phyloP scores from a whole-genome alignment of 2,113 vertebrate species.

The Centropristis striata region DNA sequence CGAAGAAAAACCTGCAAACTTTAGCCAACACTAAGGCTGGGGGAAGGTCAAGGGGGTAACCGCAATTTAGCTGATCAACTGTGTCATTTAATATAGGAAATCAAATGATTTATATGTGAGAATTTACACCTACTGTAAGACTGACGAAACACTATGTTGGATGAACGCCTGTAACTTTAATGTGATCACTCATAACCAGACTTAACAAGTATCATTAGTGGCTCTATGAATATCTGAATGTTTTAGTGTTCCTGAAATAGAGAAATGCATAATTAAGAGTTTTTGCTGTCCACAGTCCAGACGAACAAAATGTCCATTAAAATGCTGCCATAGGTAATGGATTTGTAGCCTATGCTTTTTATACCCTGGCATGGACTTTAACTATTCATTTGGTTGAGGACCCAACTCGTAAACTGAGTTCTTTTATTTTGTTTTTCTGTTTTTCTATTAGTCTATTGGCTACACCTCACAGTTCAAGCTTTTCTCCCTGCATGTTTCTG shows the following conservation, averaged over 20 bases:
- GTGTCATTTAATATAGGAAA: constrained; percentile 50
- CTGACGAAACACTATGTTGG: constrained; percentile 31
- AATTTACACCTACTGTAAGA: constrained; percentile 55
- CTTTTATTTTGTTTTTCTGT: constrained; percentile 68
- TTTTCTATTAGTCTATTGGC: constrained; percentile 55
- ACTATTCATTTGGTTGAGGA: constrained; percentile 64
- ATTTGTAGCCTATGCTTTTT: constrained; percentile 53
- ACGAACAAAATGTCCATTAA: constrained; percentile 62
- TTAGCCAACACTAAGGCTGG: constrained; percentile 58
- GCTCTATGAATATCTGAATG: constrained; percentile 47
- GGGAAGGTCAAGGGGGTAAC: constrained; percentile 47
- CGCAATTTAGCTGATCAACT: constrained; percentile 53
- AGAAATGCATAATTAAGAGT: constrained; percentile 58
- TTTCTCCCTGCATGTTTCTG: constrained; percentile 33
- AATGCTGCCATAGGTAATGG: constrained; percentile 62
- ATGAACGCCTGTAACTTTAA: constrained; percentile 15
- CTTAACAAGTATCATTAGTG: constrained; percentile 62
- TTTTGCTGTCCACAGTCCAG: constrained; percentile 50
- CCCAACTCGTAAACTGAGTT: constrained; percentile 65
- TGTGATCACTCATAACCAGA: constrained; percentile 43
- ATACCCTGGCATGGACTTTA: constrained; percentile 53
- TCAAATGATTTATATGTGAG: constrained; percentile 43
- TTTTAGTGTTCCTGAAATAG: constrained; percentile 56
- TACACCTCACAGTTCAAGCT: constrained; percentile 15
- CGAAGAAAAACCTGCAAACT: constrained; percentile 43